Evolutionary conservation across 2,888 invertebrate genomes (phyloP), one percentile per base, ranked within the genome.

Genomic region (Drosophila prolongata): DNA sequence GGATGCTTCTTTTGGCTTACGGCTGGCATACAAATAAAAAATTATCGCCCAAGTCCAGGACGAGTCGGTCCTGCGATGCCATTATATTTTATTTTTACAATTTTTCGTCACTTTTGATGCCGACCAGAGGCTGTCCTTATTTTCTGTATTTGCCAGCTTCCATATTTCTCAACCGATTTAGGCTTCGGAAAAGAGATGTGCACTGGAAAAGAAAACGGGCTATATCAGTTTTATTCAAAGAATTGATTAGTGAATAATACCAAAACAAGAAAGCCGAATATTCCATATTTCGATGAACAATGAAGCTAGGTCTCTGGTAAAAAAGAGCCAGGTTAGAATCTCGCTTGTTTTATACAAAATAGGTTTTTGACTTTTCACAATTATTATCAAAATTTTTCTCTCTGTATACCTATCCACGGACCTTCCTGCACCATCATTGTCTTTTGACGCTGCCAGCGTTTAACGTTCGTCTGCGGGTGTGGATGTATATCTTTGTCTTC

Each of bases 1-100:
- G 44, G 27, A 35, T 14, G 11, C 74, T 50, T 70, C 80, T 62
- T 65, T 78, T 80, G 59, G 78, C 80, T 80, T 76, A 71, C 73
- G 75, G 69, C 66, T 56, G 73, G 67, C 73, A 81, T 73, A 79
- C 78, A 80, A 82, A 83, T 78, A 87, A 87, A 84, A 84, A 79
- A 87, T 79, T 86, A 84, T 84, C 79, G 84, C 78, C 71, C 65
- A 69, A 75, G 83, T 80, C 82, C 80, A 83, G 75, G 53, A 62
- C 74, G 69, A 60, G 61, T 27, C 37, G 38, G 46, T 47, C 46
- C 46, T 30, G 46, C 46, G 46, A 53, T 67, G 75, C 78, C 70
- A 79, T 85, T 85, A 82, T 82, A 76, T 82, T 85, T 85, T 85
- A 85, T 79, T 82, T 82, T 69, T 67, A 73, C 70, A 73, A 62